Conservation (phyloP, 2,113 vertebrate species). For the Cryptotis parvus region DNA sequence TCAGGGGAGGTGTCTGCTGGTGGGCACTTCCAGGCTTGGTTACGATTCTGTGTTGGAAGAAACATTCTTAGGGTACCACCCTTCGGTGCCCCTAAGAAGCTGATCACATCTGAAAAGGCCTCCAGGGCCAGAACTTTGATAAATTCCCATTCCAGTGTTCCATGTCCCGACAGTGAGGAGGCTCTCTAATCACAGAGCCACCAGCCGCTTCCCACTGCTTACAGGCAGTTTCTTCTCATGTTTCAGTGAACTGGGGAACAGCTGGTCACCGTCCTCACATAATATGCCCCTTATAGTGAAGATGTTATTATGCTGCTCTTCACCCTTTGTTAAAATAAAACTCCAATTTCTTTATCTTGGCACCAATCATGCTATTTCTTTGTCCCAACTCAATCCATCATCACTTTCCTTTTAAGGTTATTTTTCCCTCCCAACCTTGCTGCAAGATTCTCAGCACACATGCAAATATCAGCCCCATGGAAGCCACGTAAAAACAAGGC, state of each 20-base stretch:
- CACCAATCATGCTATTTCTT: slow-evolving; percentile 37
- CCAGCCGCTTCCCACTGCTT: slow-evolving; percentile 31
- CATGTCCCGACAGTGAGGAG: slow-evolving; percentile 35
- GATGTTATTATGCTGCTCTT: slow-evolving; percentile 54
- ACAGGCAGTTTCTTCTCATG: slow-evolving; percentile 57
- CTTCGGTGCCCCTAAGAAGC: neutral
- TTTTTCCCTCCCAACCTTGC: neutral
- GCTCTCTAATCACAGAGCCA: slow-evolving; percentile 52
- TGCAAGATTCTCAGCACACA: neutral
- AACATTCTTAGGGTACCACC: neutral
- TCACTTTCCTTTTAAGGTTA: slow-evolving; percentile 43
- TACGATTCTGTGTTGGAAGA: neutral
- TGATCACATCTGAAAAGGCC: slow-evolving; percentile 55
- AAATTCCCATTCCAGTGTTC: slow-evolving; percentile 59
- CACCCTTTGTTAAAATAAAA: neutral
- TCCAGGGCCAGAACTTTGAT: slow-evolving; percentile 65
- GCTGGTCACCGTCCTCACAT: slow-evolving; percentile 65
- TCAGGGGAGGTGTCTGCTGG: too few species aligned
- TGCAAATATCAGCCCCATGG: neutral
- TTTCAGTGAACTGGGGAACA: slow-evolving; percentile 54
- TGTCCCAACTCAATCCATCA: slow-evolving; percentile 46
- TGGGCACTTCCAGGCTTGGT: neutral
- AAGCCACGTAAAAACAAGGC: neutral
- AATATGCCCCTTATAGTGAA: slow-evolving; percentile 53
- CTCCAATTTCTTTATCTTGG: slow-evolving; percentile 58